Evolutionary conservation across 2,113 vertebrate genomes (phyloP), one percentile per base, ranked within the genome.

Genomic region (Cryptotis parvus): DNA sequence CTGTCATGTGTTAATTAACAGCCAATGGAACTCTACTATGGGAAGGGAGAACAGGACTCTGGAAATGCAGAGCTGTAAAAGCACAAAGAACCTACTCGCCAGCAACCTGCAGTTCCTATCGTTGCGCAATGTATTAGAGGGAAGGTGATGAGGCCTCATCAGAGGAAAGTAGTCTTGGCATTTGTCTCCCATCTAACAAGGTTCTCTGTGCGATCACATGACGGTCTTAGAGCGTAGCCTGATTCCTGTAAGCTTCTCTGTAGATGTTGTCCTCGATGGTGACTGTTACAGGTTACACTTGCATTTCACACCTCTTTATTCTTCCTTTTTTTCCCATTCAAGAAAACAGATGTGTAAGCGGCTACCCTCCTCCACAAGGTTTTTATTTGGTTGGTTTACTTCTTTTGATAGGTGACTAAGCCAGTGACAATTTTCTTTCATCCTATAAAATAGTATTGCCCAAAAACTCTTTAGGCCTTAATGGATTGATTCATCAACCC

Each of bases 321-420:
- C 84, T 61, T 27, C 41, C 74, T 35, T 88, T 29, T n/a, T 72
- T 31, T 66, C 69, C 3, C 24, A 70, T 33, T 76, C 11, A 70
- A 78, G 43, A 26, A 61, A 72, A 74, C 6, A 26, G 6, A 78
- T 73, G 7, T 4, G 2, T 49, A 31, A 33, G 29, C 16, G 33
- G 22, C 14, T 12, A 33, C 58, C 58, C 69, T 91, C 31, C 6
- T 9, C 27, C 3, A 52, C 4, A 63, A 52, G 9, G n/a, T 10
- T 24, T 88, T 78, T 61, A 89, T 6, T 82, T 66, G 49, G 63
- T 80, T 41, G 80, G 76, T 65, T 55, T 31, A 58, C 69, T 90
- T 45, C 9, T n/a, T 69, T n/a, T 68, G 16, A 37, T 83, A 69
- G 3, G 18, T 43, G 65, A 70, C 9, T 41, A 80, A 45, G 5